Percentiles rank a stretch among this genome's conserved stretches.
Conservation (phyloP, 2,113 vertebrate genomes). For the Mesoclemmys tuberculata region DNA sequence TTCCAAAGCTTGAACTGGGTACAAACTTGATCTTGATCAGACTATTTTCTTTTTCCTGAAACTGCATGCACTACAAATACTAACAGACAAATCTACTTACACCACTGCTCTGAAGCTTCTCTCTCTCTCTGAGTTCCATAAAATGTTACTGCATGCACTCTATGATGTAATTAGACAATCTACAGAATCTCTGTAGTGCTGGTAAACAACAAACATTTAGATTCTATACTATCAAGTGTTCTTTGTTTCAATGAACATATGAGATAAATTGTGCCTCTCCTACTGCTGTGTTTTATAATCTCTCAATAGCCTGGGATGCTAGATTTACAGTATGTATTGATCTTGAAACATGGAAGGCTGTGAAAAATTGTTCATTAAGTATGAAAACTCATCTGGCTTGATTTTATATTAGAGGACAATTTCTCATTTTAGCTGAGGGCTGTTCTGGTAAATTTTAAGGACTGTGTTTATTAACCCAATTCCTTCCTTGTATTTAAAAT, state of each 20-base stretch:
- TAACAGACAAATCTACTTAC: neutral
- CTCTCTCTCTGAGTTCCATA: neutral
- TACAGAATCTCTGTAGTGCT: neutral
- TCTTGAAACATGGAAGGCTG: neutral
- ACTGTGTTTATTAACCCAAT: neutral
- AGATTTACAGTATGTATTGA: neutral
- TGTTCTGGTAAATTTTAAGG: neutral
- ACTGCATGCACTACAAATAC: neutral
- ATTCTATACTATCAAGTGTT: neutral
- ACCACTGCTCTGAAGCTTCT: neutral
- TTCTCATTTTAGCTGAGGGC: neutral
- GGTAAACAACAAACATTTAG: neutral
- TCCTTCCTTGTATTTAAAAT: neutral
- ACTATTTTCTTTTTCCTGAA: neutral
- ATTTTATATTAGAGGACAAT: neutral
- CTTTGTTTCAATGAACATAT: neutral
- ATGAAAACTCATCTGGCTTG: neutral
- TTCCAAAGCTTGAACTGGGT: neutral
- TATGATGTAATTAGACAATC: neutral
- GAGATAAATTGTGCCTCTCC: neutral
- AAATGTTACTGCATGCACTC: neutral
- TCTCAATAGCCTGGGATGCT: neutral
- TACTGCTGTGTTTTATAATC: neutral
- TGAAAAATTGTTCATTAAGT: conserved; percentile 1
- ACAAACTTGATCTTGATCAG: neutral